Base-by-base conservation (phyloP, 2,113 vertebrate genomes). In the Desmodus rotundus region DNA sequence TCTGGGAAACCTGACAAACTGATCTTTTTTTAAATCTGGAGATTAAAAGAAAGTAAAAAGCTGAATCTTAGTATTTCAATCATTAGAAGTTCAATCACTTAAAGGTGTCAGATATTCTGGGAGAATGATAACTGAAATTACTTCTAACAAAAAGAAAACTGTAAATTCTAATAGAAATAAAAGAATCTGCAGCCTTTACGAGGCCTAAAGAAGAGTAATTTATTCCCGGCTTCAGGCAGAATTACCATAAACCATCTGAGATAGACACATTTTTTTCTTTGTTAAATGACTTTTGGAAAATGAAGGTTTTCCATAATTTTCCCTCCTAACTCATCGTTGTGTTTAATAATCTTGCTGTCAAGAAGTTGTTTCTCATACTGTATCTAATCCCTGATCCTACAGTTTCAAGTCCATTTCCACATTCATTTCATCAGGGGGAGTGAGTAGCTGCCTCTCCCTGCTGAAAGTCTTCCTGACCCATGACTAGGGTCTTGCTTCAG, bases 331-430 rank as follows among this genome's bases (percentile, higher is more conserved):
- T 94, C 93, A 94, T 38, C 94, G 95, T 93, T 96, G 91, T 97
- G n/a, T 94, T 96, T 96, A 97, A 97, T 97, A 93, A 96, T 92
- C 83, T 92, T 52, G 73, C 85, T 96, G 92, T 91, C 90, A 95
- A 91, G 68, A 95, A 96, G 88, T 20, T 67, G 78, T 92, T 92
- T 73, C 81, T 96, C 90, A 91, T 81, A 92, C 41, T 50, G 3
- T 82, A 56, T 72, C 76, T 61, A 91, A 91, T 31, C 52, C 36
- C 43, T 4, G 56, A 83, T 41, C 72, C 84, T 73, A 61, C 1
- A 70, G 77, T 41, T 83, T 80, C 41, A 19, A 80, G 38, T 77
- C 78, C 43, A 43, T 20, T 89, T 87, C 77, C 85, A 50, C 73
- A 52, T 68, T 91, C 47, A 33, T 65, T 93, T 94, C 80, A 74